phyloP scores from a whole-genome alignment of 2,888 invertebrate genomes.

The Cylindroiulus punctatus region DNA sequence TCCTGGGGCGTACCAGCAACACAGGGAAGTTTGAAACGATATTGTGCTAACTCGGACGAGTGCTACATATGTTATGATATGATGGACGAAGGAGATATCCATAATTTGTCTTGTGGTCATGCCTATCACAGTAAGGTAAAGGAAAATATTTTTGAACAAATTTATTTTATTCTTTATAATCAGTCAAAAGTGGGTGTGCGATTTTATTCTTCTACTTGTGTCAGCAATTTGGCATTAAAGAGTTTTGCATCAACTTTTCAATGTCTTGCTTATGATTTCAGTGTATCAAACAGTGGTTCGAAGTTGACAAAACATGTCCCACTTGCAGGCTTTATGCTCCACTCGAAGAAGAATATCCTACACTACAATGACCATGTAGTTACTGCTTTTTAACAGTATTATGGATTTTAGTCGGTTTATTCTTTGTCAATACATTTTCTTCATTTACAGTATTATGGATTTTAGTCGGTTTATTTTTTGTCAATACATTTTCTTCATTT shows the following conservation, averaged over 20 bases:
- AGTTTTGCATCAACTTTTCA: background rate
- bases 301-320: slow-evolving; percentile 58
- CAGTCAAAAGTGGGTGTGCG: too few species aligned
- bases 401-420: background rate
- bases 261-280: slow-evolving; percentile 51
- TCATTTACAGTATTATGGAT: background rate
- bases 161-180: too few species aligned
- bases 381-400: background rate
- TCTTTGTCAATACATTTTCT: background rate
- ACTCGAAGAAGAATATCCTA: slow-evolving; percentile 43
- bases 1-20: background rate
- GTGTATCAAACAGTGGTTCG: slow-evolving; percentile 59
- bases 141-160: too few species aligned
- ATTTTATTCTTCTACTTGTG: too few species aligned
- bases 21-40: background rate
- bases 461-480: background rate
- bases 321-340: slow-evolving; percentile 57
- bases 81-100: slow-evolving; percentile 5
- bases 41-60: background rate
- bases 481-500: background rate
- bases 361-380: background rate
- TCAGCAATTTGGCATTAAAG: too few species aligned
- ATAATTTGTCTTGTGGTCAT: slow-evolving; percentile 48
- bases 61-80: slow-evolving; percentile 5
- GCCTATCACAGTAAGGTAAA: slow-evolving; percentile 40